Percentiles rank a stretch among this genome's conserved stretches.
Evolutionary conservation across 2,888 invertebrate species (phyloP).

Genomic region (Ryuthela nishihirai): DNA sequence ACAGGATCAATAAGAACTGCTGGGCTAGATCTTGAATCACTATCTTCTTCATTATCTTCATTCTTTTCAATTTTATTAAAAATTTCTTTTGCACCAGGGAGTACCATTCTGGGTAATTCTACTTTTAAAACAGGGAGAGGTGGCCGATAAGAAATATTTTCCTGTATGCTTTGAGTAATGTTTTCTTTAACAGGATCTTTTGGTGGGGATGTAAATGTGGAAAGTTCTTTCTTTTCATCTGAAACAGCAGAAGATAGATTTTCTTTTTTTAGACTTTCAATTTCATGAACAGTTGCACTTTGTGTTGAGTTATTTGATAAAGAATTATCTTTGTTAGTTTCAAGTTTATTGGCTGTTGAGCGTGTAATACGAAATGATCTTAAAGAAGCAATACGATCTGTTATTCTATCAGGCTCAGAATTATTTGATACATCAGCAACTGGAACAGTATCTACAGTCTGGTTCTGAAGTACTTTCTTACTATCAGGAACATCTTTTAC

Average conservation of each 20-base stretch:
- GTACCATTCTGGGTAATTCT: conserved; percentile 41
- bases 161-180: background rate
- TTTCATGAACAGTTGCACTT: conserved; percentile 1
- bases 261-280: conserved; percentile 22
- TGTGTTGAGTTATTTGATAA: conserved; percentile 4
- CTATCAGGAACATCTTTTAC: conserved; percentile 14
- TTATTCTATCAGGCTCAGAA: conserved; percentile 11
- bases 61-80: conserved; percentile 10
- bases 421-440: conserved; percentile 2
- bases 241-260: background rate
- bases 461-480: conserved; percentile 14
- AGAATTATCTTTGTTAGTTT: conserved; percentile 31
- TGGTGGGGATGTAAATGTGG: no score
- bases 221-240: conserved; percentile 12
- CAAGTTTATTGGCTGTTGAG: conserved; percentile 34
- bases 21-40: conserved; percentile 48
- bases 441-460: background rate
- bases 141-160: background rate
- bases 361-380: conserved; percentile 38
- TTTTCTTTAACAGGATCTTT: no score
- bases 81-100: conserved; percentile 7
- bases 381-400: conserved; percentile 9
- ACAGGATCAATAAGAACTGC: conserved; percentile 69
- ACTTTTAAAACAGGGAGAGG: conserved; percentile 43
- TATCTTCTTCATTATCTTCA: conserved; percentile 27